Conservation (phyloP, 2,113 vertebrate genomes). For the Psammodynastes pulverulentus region DNA sequence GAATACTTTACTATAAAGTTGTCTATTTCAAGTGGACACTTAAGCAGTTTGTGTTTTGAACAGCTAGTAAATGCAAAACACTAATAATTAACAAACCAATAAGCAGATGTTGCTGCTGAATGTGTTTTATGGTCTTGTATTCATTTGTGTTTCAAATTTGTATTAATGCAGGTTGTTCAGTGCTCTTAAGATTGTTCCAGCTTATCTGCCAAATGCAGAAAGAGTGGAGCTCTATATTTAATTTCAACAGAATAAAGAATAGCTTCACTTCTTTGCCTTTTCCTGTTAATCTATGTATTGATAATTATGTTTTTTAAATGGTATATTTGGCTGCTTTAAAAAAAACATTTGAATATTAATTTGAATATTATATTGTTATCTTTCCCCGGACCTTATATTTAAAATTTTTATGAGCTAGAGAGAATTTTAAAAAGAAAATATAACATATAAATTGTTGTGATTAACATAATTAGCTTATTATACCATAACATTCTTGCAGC, state of each 20-base stretch:
- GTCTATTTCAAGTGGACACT: not conserved
- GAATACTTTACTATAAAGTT: not conserved
- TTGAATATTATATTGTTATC: slow-evolving; percentile 41
- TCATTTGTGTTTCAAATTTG: slow-evolving; percentile 17
- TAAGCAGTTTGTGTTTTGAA: slow-evolving; percentile 12
- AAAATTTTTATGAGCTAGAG: slow-evolving; percentile 56
- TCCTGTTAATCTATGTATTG: slow-evolving; percentile 38
- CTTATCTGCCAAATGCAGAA: slow-evolving; percentile 16
- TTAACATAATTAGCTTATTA: slow-evolving; percentile 56
- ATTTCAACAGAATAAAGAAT: slow-evolving; percentile 17
- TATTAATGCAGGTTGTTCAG: slow-evolving; percentile 25
- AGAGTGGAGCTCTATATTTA: slow-evolving; percentile 29
- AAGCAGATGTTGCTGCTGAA: slow-evolving; percentile 26
- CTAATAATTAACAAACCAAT: slow-evolving; percentile 28
- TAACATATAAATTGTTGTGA: slow-evolving; percentile 46
- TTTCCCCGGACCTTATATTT: slow-evolving; percentile 46
- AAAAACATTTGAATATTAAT: slow-evolving; percentile 30
- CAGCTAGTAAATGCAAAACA: slow-evolving; percentile 14
- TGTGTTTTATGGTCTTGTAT: slow-evolving; percentile 26
- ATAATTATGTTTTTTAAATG: slow-evolving; percentile 36
- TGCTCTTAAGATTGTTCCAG: not conserved
- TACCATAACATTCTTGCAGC: slow-evolving; percentile 21
- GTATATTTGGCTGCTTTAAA: not conserved
- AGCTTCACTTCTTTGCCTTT: slow-evolving; percentile 10
- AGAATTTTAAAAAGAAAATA: slow-evolving; percentile 45